Base-by-base conservation (phyloP, 2,113 vertebrate genomes). In the Oryzias javanicus region DNA sequence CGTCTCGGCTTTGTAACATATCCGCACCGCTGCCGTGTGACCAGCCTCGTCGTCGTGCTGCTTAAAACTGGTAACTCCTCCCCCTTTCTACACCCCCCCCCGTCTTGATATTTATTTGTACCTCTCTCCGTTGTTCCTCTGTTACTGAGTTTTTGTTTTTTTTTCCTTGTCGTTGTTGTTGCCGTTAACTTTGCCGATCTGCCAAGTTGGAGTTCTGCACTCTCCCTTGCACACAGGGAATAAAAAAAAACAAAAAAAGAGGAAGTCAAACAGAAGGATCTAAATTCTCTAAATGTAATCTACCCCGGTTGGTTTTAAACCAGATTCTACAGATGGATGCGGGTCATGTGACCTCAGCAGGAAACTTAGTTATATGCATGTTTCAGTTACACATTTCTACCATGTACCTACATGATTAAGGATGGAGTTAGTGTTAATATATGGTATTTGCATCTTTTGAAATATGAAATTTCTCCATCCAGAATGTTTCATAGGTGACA, bases 331-430 rank as follows among this genome's bases (percentile, higher is more conserved):
- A 44, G 42, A 40, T 55, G 53, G 51, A 65, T 94, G 89, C 71
- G 92, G 89, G 70, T 90, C 86, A 90, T 27, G 92, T 91, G 83
- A 94, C 93, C 74, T 52, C 64, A 85, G 77, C 69, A 70, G 69
- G 86, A 83, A 76, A 80, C 69, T 72, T 85, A 86, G 81, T 90
- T 88, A 87, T 90, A 82, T 90, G 88, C 88, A 90, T 90, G 88
- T 90, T 90, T 90, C 82, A 89, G 87, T 90, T 90, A 84, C 82
- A 56, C 87, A 84, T 89, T 86, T 90, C 78, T 85, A 77, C 94
- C 93, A 95, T 96, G 87, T 96, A 97, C 95, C 95, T 95, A 92
- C 70, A 78, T 22, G 89, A 87, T 18, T 81, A 84, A 61, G 78
- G 76, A 83, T 76, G 82, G 71, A 84, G 80, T 67, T 84, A 84